A percentile compares a stretch with the other conserved stretches of the same genome.
These are phyloP conservation scores for Phyllotreta striolata DNA, from an alignment of 2,888 invertebrate species.

Conservation along the genomic window DNA sequence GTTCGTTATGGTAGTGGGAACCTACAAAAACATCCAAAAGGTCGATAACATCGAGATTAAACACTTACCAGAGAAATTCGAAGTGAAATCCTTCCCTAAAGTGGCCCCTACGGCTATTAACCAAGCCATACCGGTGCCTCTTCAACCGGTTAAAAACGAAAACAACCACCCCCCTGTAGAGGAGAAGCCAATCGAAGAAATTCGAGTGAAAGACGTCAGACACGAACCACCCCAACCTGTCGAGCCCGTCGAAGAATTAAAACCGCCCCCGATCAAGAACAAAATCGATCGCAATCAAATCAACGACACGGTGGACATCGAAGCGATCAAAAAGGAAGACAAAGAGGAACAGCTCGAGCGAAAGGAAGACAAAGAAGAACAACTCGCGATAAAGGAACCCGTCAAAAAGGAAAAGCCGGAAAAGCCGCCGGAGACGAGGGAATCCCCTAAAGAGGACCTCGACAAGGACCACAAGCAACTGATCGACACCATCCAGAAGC, in stretches of 20 bases:
- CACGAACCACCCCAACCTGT: conserved; percentile 60
- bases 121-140: no score
- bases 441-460: conserved; percentile 48
- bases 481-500: conserved; percentile 72
- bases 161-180: conserved; percentile 21
- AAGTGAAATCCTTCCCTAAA: no score
- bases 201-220: conserved; percentile 52
- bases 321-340: conserved; percentile 61
- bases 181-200: conserved; percentile 5
- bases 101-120: no score
- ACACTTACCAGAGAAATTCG: neutral
- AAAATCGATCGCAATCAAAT: no score
- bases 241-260: conserved; percentile 36
- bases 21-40: conserved; percentile 85
- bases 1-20: conserved; percentile 88
- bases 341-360: conserved; percentile 59
- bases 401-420: conserved; percentile 61
- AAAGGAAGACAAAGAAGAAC: conserved; percentile 52
- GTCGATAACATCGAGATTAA: conserved; percentile 51
- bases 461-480: conserved; percentile 60
- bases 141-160: no score
- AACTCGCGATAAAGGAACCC: conserved; percentile 58
- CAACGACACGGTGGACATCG: conserved; percentile 56
- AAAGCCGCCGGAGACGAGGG: conserved; percentile 52
- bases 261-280: no score